These are phyloP conservation scores for Cisticola juncidis DNA, from an alignment of 2,113 vertebrate genomes.

Conservation along the genomic window DNA sequence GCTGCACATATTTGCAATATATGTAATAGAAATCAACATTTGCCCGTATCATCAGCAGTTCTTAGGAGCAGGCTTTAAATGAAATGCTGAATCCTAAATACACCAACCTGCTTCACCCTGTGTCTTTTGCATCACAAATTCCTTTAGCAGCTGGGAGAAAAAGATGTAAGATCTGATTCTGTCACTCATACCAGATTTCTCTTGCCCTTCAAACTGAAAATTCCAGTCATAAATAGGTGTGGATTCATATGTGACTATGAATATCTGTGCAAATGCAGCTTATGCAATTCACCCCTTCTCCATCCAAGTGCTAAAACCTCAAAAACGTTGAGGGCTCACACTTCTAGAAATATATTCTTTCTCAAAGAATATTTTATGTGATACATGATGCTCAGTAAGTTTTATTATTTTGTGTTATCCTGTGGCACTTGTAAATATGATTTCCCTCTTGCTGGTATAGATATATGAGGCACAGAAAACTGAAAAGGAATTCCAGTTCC, in stretches of 20 bases:
- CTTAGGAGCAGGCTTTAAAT: background rate
- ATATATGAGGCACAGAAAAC: background rate
- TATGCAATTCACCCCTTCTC: background rate
- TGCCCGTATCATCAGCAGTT: background rate
- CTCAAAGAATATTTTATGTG: background rate
- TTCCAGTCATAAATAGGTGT: background rate
- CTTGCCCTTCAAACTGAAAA: background rate
- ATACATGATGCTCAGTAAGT: background rate
- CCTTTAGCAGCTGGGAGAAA: background rate
- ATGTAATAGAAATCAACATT: slow-evolving; percentile 36
- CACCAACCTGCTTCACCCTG: background rate
- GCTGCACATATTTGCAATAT: slow-evolving; percentile 28
- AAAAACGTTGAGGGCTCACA: background rate
- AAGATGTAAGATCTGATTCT: background rate
- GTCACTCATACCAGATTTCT: background rate
- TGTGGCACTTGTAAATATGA: background rate
- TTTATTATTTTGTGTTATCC: background rate
- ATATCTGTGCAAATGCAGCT: background rate
- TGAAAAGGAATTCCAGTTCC: background rate
- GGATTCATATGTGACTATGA: background rate
- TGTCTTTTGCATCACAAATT: slow-evolving; percentile 26
- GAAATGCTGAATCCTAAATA: background rate
- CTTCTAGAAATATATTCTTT: background rate
- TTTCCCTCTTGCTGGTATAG: background rate
- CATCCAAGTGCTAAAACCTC: background rate